A percentile compares a stretch with the other conserved stretches of the same genome.
Evolutionary conservation across 2,888 invertebrate species (phyloP).

Genomic region (Orgyia antiqua): DNA sequence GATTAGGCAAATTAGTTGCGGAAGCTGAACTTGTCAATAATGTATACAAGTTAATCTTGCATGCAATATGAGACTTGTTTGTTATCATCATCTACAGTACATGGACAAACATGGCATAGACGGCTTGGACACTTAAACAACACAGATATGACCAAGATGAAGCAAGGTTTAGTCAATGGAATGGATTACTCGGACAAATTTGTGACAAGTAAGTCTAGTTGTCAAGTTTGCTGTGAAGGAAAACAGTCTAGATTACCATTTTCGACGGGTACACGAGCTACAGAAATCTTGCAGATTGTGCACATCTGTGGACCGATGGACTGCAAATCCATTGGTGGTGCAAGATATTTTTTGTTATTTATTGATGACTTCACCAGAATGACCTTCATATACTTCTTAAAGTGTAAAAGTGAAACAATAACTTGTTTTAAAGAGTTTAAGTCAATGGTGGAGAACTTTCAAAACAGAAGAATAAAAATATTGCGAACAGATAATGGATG

Average conservation of each 20-base stretch:
- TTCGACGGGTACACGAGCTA: background rate
- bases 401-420: background rate
- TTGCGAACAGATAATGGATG: background rate
- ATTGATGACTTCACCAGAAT: background rate
- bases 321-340: conserved; percentile 3
- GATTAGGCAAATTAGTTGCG: background rate
- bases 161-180: conserved; percentile 4
- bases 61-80: background rate
- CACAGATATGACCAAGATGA: conserved; percentile 1
- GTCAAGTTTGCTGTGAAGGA: background rate
- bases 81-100: conserved; percentile 1
- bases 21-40: conserved; percentile 6
- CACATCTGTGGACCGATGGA: background rate
- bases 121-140: conserved; percentile 2
- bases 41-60: background rate
- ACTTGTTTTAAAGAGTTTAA: background rate
- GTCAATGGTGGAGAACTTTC: background rate
- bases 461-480: background rate
- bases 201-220: conserved; percentile 1
- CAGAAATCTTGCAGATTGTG: background rate
- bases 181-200: conserved; percentile 3
- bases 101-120: conserved; percentile 12
- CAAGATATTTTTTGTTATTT: background rate
- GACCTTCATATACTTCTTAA: background rate
- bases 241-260: conserved; percentile 1